Evolutionary conservation across 2,797 vertebrate species (phyloP).

Genomic region (Podarcis siculus): DNA sequence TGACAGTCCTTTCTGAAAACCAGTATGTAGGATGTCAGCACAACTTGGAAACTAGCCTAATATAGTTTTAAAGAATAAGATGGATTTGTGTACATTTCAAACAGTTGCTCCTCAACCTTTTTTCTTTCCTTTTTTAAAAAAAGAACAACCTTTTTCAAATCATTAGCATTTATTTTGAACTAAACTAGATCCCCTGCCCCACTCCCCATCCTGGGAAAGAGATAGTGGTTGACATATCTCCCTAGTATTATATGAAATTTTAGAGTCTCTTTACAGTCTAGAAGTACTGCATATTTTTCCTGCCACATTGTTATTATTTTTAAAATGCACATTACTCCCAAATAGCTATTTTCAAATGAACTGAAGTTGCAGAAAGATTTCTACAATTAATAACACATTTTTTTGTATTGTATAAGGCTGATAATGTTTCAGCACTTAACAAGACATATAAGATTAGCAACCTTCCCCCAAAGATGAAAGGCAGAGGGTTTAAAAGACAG

Average conservation of each 20-base stretch:
- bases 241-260: slow-evolving; percentile 51
- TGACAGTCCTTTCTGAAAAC: slow-evolving; percentile 82
- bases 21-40: slow-evolving; percentile 72
- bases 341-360: neutral
- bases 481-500: neutral
- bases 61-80: slow-evolving; percentile 63
- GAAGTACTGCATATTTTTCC: neutral
- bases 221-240: neutral
- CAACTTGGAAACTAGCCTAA: slow-evolving; percentile 58
- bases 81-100: slow-evolving; percentile 58
- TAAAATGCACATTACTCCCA: neutral
- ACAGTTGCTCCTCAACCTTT: slow-evolving; percentile 45
- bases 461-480: neutral
- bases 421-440: neutral
- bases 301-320: neutral
- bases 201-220: neutral
- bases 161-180: slow-evolving; percentile 18
- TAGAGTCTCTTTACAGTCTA: slow-evolving; percentile 25
- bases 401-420: neutral
- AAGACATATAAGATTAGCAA: neutral
- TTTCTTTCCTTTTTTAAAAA: neutral
- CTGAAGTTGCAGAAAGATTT: neutral
- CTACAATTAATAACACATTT: slow-evolving; percentile 14
- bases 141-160: slow-evolving; percentile 26
- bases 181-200: slow-evolving; percentile 5